phyloP scores from a whole-genome alignment of 2,888 invertebrate species.

The Trissonchulus latispiculum region DNA sequence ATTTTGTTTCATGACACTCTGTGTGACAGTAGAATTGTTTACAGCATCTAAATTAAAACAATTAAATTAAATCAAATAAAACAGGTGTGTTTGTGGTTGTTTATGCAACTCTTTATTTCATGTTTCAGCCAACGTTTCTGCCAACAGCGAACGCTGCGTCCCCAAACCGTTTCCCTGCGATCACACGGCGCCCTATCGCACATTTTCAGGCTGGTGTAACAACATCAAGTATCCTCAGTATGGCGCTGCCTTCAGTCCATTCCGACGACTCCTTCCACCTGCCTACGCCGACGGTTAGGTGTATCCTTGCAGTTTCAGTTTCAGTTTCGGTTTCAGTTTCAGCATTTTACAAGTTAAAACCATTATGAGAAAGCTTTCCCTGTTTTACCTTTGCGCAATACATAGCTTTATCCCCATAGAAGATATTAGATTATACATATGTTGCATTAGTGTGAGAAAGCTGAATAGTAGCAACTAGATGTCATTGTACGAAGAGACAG shows the following conservation, averaged over 20 bases:
- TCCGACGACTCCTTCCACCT: slow-evolving; percentile 67
- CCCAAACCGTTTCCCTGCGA: slow-evolving; percentile 42
- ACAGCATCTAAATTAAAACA: not conserved
- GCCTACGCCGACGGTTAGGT: slow-evolving; percentile 69
- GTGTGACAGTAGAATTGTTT: too few species aligned
- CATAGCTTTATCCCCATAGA: too few species aligned
- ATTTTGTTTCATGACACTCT: too few species aligned
- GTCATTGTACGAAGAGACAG: too few species aligned
- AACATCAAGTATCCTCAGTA: slow-evolving; percentile 64
- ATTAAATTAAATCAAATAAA: not conserved
- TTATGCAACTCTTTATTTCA: not conserved
- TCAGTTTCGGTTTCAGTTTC: too few species aligned
- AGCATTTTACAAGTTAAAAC: too few species aligned
- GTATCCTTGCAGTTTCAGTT: too few species aligned
- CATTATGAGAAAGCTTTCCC: too few species aligned
- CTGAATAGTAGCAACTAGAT: too few species aligned
- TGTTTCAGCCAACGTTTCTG: slow-evolving; percentile 26
- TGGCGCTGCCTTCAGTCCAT: slow-evolving; percentile 71
- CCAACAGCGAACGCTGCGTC: slow-evolving; percentile 34
- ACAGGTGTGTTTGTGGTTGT: not conserved
- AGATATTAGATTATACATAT: too few species aligned
- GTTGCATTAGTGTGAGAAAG: too few species aligned
- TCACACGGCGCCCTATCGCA: slow-evolving; percentile 56
- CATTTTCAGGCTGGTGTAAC: slow-evolving; percentile 79
- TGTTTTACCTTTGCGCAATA: too few species aligned